Evolutionary conservation across 2,797 vertebrate species (phyloP), one percentile per base, ranked within the genome.

Genomic region (Anableps anableps): DNA sequence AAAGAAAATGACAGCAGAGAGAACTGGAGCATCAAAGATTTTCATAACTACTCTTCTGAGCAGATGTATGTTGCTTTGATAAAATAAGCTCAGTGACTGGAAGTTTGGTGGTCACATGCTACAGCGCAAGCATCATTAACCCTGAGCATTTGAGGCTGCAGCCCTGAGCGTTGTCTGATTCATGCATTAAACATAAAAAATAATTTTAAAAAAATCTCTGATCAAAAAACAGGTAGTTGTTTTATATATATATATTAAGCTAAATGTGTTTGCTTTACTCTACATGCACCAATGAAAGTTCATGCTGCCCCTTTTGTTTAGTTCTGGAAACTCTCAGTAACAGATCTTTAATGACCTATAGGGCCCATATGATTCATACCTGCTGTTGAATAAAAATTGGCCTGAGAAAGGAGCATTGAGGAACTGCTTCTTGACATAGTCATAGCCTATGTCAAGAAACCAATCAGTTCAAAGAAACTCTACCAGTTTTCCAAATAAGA

Each of bases 1-100:
- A 85, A 86, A 82, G 51, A 31, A 71, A 53, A 64, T 55, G 51
- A 82, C 43, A 81, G 51, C 47, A 62, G 76, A 43, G 58, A 66
- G 77, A 72, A 80, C 53, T 45, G 71, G 80, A 80, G 68, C 58
- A 11, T 76, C 74, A 72, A 53, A 71, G 53, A 78, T 80, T 88
- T 62, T 81, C 38, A 88, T 71, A 77, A 70, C 76, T 75, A 9
- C 81, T 75, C 26, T 70, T 9, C 72, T 66, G n/a, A 79, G 41
- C 74, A 75, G 75, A 47, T 47, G 48, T 74, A 58, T 55, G 26
- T 71, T 75, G 70, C 83, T 88, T 79, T 83, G 77, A 89, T 81
- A 75, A 79, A 77, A 82, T 1, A 47, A 34, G 21, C 21, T 29
- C 48, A 23, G 14, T 14, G 68, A 43, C 38, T 41, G 66, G 38